These are phyloP conservation scores for Lordiphosa andalusiaca DNA, from an alignment of 2,888 invertebrate genomes.

Conservation along the genomic window DNA sequence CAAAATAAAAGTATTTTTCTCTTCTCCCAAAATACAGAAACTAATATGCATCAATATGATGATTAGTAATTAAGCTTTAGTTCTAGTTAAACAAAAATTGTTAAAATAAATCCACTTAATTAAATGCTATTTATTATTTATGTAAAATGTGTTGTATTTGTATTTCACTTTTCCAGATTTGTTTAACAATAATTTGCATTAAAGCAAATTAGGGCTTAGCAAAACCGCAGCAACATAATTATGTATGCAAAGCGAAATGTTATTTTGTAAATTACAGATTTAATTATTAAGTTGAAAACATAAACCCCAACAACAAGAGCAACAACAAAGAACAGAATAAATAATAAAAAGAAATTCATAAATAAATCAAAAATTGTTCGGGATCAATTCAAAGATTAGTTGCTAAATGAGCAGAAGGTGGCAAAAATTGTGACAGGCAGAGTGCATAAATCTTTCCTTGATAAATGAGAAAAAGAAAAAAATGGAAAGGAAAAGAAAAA, in stretches of 20 bases:
- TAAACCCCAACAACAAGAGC: constrained; percentile 2
- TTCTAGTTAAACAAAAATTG: constrained; percentile 19
- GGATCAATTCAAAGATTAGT: not conserved
- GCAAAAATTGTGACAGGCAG: constrained; percentile 48
- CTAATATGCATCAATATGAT: constrained; percentile 17
- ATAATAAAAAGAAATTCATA: constrained; percentile 38
- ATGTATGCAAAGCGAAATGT: constrained; percentile 7
- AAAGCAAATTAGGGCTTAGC: not conserved
- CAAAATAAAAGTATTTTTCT: constrained; percentile 34
- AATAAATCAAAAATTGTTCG: constrained; percentile 13
- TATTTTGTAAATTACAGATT: constrained; percentile 17
- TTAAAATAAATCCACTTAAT: constrained; percentile 24
- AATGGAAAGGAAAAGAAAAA: constrained; percentile 43
- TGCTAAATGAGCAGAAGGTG: constrained; percentile 15
- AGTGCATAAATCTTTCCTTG: constrained; percentile 62
- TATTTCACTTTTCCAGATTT: constrained; percentile 9
- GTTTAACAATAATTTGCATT: constrained; percentile 3
- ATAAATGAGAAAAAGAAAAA: constrained; percentile 59
- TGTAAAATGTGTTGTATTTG: constrained; percentile 57
- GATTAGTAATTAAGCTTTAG: constrained; percentile 27
- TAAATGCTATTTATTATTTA: constrained; percentile 46
- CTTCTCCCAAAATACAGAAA: constrained; percentile 14
- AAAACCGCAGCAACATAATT: constrained; percentile 3
- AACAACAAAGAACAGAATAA: constrained; percentile 20
- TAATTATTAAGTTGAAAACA: constrained; percentile 17